Evolutionary conservation across 2,113 vertebrate species (phyloP), one percentile per base, ranked within the genome.

Genomic region (Leiothrix lutea): DNA sequence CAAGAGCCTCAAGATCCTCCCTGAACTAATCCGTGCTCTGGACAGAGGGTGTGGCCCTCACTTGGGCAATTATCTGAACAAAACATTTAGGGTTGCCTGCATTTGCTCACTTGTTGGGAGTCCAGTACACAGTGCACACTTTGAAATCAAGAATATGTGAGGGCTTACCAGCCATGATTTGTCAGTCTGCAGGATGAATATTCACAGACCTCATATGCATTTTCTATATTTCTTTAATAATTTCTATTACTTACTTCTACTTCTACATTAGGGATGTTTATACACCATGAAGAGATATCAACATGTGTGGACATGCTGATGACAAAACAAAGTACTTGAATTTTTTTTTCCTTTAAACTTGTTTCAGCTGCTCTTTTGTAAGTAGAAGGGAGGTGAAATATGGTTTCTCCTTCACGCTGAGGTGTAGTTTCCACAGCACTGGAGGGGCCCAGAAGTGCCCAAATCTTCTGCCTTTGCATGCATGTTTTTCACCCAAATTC

Each of bases 1-100:
- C 11, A 31, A 81, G 16, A 90, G 25, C 25, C 50, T 51, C 42
- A 38, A 18, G n/a, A 33, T 58, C n/a, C 12, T 65, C 48, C 25
- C 12, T 22, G 61, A 79, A 42, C 36, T 57, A 13, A 33, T 70
- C 21, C 26, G 28, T 26, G 57, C 35, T 26, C 28, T 25, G 33
- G 33, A 24, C 11, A n/a, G 3, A 15, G 23, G 17, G 11, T 45
- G 29, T 48, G 45, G 18, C 22, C 40, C 8, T 86, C 45, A 19
- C 8, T n/a, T 19, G 2, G 38, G 23, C n/a, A 36, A 5, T 36
- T 66, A 14, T 9, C 38, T 1, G 4, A 79, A 36, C 0, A 1
- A 78, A 33, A 61, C 14, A 3, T 25, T 51, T 38, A 75, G 22
- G 9, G 23, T 25, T 23, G 9, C 42, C 28, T 40, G 22, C 18